phyloP scores from a whole-genome alignment of 1,140 invertebrate genomes.

The Nasonia giraulti region DNA sequence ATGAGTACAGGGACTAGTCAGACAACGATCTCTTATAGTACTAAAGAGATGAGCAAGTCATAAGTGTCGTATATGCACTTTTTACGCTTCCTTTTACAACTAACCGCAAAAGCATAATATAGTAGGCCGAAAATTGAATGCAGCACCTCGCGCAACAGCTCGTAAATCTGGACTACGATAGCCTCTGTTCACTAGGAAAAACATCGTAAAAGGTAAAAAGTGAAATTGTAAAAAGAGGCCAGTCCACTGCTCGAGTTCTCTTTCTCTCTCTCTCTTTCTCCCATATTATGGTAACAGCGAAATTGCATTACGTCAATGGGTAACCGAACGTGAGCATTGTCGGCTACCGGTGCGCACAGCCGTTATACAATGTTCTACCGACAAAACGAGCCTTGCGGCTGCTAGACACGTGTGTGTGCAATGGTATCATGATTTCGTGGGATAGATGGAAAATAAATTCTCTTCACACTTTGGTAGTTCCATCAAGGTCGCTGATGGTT shows the following conservation, averaged over 20 bases:
- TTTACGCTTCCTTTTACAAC: too few relatives aligned
- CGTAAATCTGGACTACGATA: too few relatives aligned
- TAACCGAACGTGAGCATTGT: conserved; percentile 41
- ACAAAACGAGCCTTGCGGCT: not conserved
- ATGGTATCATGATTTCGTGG: too few relatives aligned
- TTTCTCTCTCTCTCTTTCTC: not conserved
- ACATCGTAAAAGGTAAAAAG: conserved; percentile 38
- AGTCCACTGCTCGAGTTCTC: not conserved
- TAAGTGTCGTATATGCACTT: too few relatives aligned
- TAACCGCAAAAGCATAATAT: too few relatives aligned
- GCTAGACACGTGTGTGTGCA: not conserved
- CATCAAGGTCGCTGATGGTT: too few relatives aligned
- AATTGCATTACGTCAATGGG: conserved; percentile 52
- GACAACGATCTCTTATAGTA: not conserved
- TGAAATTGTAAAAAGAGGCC: conserved; percentile 38
- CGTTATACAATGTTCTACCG: conserved; percentile 41
- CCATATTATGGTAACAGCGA: conserved; percentile 43
- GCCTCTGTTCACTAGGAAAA: not conserved
- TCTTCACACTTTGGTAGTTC: too few relatives aligned
- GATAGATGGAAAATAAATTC: too few relatives aligned
- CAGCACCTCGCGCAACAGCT: too few relatives aligned
- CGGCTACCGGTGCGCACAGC: conserved; percentile 14
- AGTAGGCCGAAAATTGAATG: not conserved
- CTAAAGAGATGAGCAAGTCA: not conserved
- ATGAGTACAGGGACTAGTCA: too few relatives aligned